Conservation (phyloP, 2,113 vertebrate species). For the Azemiops feae region DNA sequence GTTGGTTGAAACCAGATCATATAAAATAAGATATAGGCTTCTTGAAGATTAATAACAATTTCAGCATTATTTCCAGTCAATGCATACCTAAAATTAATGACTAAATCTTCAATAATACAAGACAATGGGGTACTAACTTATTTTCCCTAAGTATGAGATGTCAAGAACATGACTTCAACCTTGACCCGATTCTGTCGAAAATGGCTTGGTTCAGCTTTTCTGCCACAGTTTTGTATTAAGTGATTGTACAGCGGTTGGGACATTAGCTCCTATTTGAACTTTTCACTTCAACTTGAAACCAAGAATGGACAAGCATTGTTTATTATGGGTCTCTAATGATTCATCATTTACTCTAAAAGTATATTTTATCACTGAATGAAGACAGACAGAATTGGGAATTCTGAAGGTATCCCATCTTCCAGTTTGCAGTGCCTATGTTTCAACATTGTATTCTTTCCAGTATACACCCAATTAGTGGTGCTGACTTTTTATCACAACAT, state of each 20-base stretch:
- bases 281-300: not conserved
- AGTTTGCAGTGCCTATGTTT: rapidly evolving
- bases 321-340: not conserved
- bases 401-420: not conserved
- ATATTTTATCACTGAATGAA: not conserved
- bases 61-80: not conserved
- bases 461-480: rapidly evolving
- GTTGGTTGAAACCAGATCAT: not conserved
- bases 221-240: not conserved
- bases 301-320: not conserved
- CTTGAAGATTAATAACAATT: not conserved
- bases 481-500: rapidly evolving
- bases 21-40: not conserved
- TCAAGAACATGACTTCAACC: not conserved
- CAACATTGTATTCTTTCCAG: not conserved
- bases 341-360: not conserved
- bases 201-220: not conserved
- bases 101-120: not conserved
- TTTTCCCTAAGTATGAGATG: not conserved
- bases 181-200: not conserved
- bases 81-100: not conserved
- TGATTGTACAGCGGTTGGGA: not conserved
- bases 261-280: not conserved
- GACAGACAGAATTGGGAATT: not conserved
- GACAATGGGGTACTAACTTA: not conserved